Evolutionary conservation across 1,140 invertebrate species (phyloP).

Genomic region (Dinoponera quadriceps): DNA sequence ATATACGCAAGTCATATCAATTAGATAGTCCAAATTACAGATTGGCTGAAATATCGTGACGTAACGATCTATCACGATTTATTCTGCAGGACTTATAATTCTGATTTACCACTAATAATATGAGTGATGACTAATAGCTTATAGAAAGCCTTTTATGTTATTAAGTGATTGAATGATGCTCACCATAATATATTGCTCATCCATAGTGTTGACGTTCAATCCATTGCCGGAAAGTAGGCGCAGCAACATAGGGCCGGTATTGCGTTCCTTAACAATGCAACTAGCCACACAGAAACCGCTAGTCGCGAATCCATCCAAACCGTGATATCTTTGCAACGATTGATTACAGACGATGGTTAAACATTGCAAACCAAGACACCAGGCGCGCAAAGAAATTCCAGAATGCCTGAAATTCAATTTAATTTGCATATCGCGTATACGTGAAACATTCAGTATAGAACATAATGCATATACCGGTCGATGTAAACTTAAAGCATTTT

Average conservation of each 20-base stretch:
- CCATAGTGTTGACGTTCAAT: constrained; percentile 84
- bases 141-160: too few relatives aligned
- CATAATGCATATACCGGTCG: background rate
- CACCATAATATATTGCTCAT: constrained; percentile 86
- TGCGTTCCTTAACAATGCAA: constrained; percentile 89
- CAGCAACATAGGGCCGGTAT: constrained; percentile 90
- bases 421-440: constrained; percentile 39
- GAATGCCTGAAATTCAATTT: constrained; percentile 84
- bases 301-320: constrained; percentile 76
- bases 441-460: constrained; percentile 1
- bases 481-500: constrained; percentile 9
- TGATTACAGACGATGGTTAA: constrained; percentile 87
- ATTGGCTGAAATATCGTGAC: too few relatives aligned
- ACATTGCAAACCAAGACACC: constrained; percentile 91
- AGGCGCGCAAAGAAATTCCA: constrained; percentile 90
- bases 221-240: constrained; percentile 90
- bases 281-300: constrained; percentile 85
- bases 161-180: constrained; percentile 64
- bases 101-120: too few relatives aligned
- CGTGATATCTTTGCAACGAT: constrained; percentile 75
- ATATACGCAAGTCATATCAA: background rate
- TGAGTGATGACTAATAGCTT: too few relatives aligned
- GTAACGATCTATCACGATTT: too few relatives aligned
- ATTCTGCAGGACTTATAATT: too few relatives aligned
- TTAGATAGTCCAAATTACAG: background rate